A percentile compares a stretch with the other conserved stretches of the same genome.
phyloP scores from a whole-genome alignment of 2,888 invertebrate genomes.

The Ypsolopha scabrella region DNA sequence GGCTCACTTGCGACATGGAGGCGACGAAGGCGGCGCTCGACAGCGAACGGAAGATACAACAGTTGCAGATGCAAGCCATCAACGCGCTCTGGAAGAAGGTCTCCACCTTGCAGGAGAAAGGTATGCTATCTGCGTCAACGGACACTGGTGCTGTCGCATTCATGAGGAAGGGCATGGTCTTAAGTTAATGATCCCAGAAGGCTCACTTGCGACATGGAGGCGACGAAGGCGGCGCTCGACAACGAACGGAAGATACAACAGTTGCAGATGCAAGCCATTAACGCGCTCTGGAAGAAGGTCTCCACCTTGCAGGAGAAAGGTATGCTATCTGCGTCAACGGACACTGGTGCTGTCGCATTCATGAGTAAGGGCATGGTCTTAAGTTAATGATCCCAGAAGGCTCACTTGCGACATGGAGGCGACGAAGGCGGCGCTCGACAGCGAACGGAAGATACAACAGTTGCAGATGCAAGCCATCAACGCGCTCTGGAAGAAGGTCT shows the following conservation, averaged over 20 bases:
- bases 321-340: constrained; percentile 9
- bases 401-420: constrained; percentile 87
- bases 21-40: constrained; percentile 87
- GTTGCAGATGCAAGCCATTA: constrained; percentile 91
- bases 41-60: constrained; percentile 86
- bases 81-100: constrained; percentile 92
- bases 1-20: constrained; percentile 86
- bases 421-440: constrained; percentile 85
- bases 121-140: constrained; percentile 15
- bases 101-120: constrained; percentile 72
- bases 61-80: constrained; percentile 91
- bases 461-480: constrained; percentile 92
- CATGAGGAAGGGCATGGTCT: too few species aligned
- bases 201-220: constrained; percentile 85
- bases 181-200: constrained; percentile 73
- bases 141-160: constrained; percentile 1
- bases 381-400: constrained; percentile 77
- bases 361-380: too few species aligned
- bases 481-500: constrained; percentile 89
- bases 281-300: constrained; percentile 90
- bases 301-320: constrained; percentile 72
- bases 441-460: constrained; percentile 86
- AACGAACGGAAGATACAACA: constrained; percentile 88
- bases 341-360: constrained; percentile 1
- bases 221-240: constrained; percentile 85